Base-by-base conservation (phyloP, 2,888 invertebrate genomes). In the Megaustenia siamemsis region DNA sequence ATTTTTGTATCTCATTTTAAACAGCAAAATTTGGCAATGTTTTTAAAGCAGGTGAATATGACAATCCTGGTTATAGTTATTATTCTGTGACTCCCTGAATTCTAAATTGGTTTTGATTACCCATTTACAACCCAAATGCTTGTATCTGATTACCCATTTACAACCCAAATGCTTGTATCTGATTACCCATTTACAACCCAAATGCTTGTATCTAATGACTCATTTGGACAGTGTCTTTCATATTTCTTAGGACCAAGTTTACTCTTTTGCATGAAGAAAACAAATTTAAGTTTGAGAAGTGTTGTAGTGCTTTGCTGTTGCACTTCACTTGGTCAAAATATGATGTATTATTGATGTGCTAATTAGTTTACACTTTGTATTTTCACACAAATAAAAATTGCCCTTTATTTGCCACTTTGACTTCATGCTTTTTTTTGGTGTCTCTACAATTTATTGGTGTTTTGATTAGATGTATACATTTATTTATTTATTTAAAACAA, bases 381-480 rank as follows among this genome's bases (percentile, higher is more conserved):
- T 78, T 63, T 66, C 66, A 45, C 78, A 78, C 66, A 66, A 60
- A 45, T 45, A 66, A 63, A 78, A n/a, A 63, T 60, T 40, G 24
- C 28, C 40, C 28, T 77, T 77, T 77, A 38, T 43, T 32, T 32
- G 12, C 43, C 21, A 15, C 24, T n/a, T 28, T n/a, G 28, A 10
- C 49, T n/a, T 8, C 15, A 28, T 77, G 77, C 5, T 35, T 53
- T 32, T 35, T 18, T 15, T 56, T 8, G 28, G 8, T 38, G 6
- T 32, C 4, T 35, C 1, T 56, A 1, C 8, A 56, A 56, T n/a
- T n/a, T n/a, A n/a, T n/a, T n/a, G n/a, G n/a, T n/a, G n/a, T n/a
- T n/a, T n/a, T n/a, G n/a, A n/a, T n/a, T n/a, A n/a, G n/a, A n/a
- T n/a, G n/a, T n/a, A n/a, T n/a, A n/a, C n/a, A n/a, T n/a, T n/a